These are phyloP conservation scores for Pygocentrus nattereri DNA, from an alignment of 2,797 vertebrate genomes.

Conservation along the genomic window DNA sequence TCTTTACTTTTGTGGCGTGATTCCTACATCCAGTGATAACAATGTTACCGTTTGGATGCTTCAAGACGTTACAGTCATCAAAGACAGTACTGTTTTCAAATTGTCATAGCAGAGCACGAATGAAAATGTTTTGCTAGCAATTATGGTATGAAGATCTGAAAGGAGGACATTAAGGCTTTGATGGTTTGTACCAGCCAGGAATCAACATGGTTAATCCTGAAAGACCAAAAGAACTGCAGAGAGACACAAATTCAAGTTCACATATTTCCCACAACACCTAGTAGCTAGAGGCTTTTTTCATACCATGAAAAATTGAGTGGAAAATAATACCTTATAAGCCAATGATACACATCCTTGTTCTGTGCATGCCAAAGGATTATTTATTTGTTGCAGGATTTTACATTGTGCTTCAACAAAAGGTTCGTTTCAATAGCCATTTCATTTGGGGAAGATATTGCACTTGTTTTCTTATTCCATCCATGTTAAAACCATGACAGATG, in stretches of 20 bases:
- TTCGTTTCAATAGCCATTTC: constrained; percentile 17
- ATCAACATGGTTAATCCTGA: background rate
- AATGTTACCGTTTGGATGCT: no score
- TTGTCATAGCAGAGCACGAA: constrained; percentile 1
- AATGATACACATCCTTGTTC: constrained; percentile 15
- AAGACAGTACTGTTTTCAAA: constrained; percentile 39
- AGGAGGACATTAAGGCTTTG: constrained; percentile 1
- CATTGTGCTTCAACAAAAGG: constrained; percentile 22
- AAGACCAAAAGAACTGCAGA: constrained; percentile 3
- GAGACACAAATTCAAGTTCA: background rate
- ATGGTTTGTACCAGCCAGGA: constrained; percentile 5
- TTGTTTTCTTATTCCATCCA: constrained; percentile 43
- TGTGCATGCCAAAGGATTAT: constrained; percentile 18
- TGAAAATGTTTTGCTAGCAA: background rate
- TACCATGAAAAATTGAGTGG: background rate
- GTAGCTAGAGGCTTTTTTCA: constrained; percentile 12
- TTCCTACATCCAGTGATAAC: no score
- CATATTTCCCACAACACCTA: background rate
- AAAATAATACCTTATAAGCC: constrained; percentile 15
- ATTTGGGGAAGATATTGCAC: constrained; percentile 32
- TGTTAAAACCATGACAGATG: constrained; percentile 52
- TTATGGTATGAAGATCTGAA: constrained; percentile 17
- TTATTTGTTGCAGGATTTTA: constrained; percentile 25
- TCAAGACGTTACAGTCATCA: constrained; percentile 5
- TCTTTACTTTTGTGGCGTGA: no score